Evolutionary conservation across 2,888 invertebrate genomes (phyloP).

Genomic region (Aproaerema taeniolella): DNA sequence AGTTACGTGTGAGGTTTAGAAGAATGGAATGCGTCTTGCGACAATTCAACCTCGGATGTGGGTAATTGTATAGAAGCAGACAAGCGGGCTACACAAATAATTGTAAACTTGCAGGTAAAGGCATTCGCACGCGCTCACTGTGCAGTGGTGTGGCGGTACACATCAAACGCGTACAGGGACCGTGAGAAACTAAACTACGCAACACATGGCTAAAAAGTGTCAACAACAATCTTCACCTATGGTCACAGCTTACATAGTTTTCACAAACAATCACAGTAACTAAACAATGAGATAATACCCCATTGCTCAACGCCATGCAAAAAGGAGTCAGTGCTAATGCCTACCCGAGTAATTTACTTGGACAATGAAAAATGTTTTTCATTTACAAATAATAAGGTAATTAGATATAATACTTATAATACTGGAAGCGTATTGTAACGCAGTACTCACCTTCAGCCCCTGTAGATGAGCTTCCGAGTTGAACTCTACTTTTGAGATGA

Average conservation of each 20-base stretch:
- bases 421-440: too few relatives aligned
- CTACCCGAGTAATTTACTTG: too few relatives aligned
- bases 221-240: conserved; percentile 40
- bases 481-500: conserved; percentile 91
- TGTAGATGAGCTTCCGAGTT: conserved; percentile 92
- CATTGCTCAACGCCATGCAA: conserved; percentile 31
- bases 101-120: conserved; percentile 35
- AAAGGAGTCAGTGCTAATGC: too few relatives aligned
- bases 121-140: conserved; percentile 50
- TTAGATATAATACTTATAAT: too few relatives aligned
- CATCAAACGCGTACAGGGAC: conserved; percentile 27
- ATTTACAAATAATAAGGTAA: too few relatives aligned
- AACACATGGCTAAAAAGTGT: conserved; percentile 43
- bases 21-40: conserved; percentile 61
- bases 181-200: conserved; percentile 47
- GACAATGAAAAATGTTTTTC: too few relatives aligned
- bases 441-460: conserved; percentile 88
- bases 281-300: conserved; percentile 57
- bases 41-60: conserved; percentile 59
- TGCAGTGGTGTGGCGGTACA: conserved; percentile 37
- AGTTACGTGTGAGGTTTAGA: conserved; percentile 54
- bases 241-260: conserved; percentile 30
- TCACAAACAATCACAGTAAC: conserved; percentile 36
- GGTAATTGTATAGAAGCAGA: conserved; percentile 44
- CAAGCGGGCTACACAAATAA: conserved; percentile 38